A percentile compares a stretch with the other conserved stretches of the same genome.
phyloP scores from a whole-genome alignment of 1,140 invertebrate genomes.

The Saccostrea echinata region DNA sequence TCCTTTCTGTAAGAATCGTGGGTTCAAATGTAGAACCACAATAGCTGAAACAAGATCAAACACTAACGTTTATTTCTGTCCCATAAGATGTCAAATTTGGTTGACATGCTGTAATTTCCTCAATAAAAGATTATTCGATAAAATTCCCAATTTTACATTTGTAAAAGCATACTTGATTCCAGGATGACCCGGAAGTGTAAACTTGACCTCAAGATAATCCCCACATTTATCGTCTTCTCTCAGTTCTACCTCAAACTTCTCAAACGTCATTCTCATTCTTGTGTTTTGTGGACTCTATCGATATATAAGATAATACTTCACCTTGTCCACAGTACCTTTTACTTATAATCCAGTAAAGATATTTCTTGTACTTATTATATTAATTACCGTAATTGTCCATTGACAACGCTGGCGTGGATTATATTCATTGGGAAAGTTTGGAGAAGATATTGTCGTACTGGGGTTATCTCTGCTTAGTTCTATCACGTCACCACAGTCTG shows the following conservation, averaged over 20 bases:
- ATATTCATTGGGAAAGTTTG: conserved; percentile 46
- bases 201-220: conserved; percentile 46
- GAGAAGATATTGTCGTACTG: conserved; percentile 26
- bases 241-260: conserved; percentile 45
- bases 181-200: conserved; percentile 46
- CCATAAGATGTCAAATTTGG: too few species aligned
- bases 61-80: background rate
- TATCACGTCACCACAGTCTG: conserved; percentile 52
- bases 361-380: too few species aligned
- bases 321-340: too few species aligned
- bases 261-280: conserved; percentile 45
- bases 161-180: conserved; percentile 47
- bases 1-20: conserved; percentile 40
- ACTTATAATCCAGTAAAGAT: too few species aligned
- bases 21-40: conserved; percentile 43
- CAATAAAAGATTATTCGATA: too few species aligned
- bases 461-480: conserved; percentile 22
- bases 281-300: conserved; percentile 47
- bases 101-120: too few species aligned
- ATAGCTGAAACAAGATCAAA: conserved; percentile 39
- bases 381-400: conserved; percentile 47
- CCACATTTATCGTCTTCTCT: conserved; percentile 31
- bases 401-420: conserved; percentile 45
- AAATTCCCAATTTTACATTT: too few species aligned
- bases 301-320: background rate